Conservation (phyloP, 2,113 vertebrate genomes). For the Physeter macrocephalus region DNA sequence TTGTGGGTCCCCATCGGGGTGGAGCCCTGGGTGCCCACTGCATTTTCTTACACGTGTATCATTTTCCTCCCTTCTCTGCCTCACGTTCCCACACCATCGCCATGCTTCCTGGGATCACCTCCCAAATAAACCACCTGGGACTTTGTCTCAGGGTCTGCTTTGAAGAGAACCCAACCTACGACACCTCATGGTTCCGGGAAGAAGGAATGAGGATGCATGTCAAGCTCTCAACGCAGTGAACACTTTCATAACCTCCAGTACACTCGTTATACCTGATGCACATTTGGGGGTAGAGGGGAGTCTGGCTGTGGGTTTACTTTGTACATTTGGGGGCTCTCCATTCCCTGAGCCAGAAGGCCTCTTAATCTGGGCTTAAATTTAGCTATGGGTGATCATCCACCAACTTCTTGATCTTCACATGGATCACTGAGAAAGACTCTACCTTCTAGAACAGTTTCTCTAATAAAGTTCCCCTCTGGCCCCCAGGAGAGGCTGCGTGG, state of each 20-base stretch:
- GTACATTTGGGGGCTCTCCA: not conserved
- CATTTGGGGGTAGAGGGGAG: too few relatives aligned
- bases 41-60: accelerated
- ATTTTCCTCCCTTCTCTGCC: not conserved
- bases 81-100: too few relatives aligned
- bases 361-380: not conserved
- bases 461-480: not conserved
- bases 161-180: not conserved
- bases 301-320: not conserved
- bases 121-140: not conserved
- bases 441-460: not conserved
- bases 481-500: not conserved
- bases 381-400: not conserved
- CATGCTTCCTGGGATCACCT: not conserved
- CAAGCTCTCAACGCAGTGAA: not conserved
- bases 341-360: not conserved
- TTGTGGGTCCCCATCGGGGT: not conserved
- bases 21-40: not conserved
- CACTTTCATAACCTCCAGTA: not conserved
- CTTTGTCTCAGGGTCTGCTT: not conserved
- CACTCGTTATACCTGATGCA: not conserved
- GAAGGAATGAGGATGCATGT: not conserved
- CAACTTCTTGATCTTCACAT: not conserved
- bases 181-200: not conserved
- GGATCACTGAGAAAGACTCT: not conserved